phyloP scores from a whole-genome alignment of 2,113 vertebrate species.

The Strix uralensis region DNA sequence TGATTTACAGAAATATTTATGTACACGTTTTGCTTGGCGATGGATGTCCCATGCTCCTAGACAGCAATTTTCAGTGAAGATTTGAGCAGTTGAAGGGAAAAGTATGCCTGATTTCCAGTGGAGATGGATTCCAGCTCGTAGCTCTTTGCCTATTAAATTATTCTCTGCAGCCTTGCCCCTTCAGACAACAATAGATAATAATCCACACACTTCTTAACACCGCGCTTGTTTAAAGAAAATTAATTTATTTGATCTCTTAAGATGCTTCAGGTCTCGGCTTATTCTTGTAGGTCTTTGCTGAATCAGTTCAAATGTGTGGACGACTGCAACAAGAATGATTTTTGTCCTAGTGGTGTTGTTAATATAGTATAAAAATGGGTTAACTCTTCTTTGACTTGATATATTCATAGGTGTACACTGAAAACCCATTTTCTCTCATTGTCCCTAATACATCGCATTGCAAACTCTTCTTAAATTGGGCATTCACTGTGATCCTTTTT shows the following conservation, averaged over 20 bases:
- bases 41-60: accelerated
- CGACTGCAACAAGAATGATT: background rate
- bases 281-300: background rate
- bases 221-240: background rate
- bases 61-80: background rate
- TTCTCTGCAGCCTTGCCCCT: background rate
- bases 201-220: background rate
- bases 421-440: background rate
- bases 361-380: background rate
- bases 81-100: background rate
- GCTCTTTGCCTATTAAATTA: background rate
- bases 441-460: no score
- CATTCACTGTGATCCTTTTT: background rate
- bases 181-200: background rate
- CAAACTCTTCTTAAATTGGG: background rate
- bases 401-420: background rate
- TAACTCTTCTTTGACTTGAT: background rate
- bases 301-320: background rate
- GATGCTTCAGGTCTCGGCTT: background rate
- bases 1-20: background rate
- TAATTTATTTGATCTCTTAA: background rate
- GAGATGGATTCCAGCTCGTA: background rate
- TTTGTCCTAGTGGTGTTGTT: background rate
- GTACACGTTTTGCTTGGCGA: background rate
- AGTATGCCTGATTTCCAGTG: background rate